Conservation (phyloP, 1,140 invertebrate genomes). For the Drosophila insularis region DNA sequence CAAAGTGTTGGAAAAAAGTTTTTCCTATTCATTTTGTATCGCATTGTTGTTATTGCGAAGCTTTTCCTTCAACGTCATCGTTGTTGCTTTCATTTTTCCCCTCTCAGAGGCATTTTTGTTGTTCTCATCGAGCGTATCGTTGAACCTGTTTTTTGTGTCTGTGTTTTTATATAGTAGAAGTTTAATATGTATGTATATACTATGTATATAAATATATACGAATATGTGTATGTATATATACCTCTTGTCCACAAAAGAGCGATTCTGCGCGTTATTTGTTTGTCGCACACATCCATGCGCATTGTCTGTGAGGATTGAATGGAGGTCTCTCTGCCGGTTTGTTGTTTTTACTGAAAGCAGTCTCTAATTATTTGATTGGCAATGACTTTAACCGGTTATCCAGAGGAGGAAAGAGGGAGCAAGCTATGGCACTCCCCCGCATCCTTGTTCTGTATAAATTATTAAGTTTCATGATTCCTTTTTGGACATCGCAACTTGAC, state of each 20-base stretch:
- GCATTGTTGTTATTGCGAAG: slow-evolving; percentile 24
- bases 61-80: slow-evolving; percentile 28
- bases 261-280: slow-evolving; percentile 49
- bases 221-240: slow-evolving; percentile 11
- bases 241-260: slow-evolving; percentile 44
- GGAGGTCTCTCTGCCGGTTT: slow-evolving; percentile 30
- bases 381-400: slow-evolving; percentile 40
- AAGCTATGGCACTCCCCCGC: neutral
- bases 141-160: slow-evolving; percentile 54
- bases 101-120: slow-evolving; percentile 4
- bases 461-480: neutral
- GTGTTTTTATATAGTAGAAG: slow-evolving; percentile 46
- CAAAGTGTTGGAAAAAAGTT: slow-evolving; percentile 55
- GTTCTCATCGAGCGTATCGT: slow-evolving; percentile 35
- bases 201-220: neutral
- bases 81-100: slow-evolving; percentile 24
- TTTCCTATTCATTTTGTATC: slow-evolving; percentile 41
- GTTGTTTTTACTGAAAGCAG: slow-evolving; percentile 35
- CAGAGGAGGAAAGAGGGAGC: neutral
- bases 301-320: slow-evolving; percentile 25
- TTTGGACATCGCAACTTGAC: neutral
- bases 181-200: slow-evolving; percentile 34
- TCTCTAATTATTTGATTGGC: slow-evolving; percentile 63
- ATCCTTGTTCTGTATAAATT: neutral
- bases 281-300: slow-evolving; percentile 19